These are phyloP conservation scores for Altica lythri DNA, from an alignment of 2,888 invertebrate species.

Conservation along the genomic window DNA sequence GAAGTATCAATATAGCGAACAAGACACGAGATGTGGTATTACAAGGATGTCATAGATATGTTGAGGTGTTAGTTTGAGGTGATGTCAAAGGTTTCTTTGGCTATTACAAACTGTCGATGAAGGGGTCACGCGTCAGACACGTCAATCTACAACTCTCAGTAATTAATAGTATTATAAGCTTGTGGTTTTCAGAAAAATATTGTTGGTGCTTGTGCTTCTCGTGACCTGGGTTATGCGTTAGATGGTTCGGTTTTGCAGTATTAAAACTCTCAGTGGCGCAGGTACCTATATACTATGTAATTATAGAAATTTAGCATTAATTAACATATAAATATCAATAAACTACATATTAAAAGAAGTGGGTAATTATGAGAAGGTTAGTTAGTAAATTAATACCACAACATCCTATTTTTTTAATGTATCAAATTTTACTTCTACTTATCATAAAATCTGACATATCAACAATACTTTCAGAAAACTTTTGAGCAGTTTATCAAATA, in stretches of 20 bases:
- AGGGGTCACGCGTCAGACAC: conserved; percentile 32
- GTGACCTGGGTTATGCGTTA: conserved; percentile 12
- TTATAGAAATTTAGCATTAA: too few species aligned
- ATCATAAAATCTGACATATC: too few species aligned
- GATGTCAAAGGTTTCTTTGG: conserved; percentile 35
- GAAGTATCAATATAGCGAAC: conserved; percentile 2
- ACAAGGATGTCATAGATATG: conserved; percentile 20
- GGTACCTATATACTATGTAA: too few species aligned
- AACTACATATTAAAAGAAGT: too few species aligned
- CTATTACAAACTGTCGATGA: conserved; percentile 30
- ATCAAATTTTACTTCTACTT: too few species aligned
- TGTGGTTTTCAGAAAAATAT: conserved; percentile 15
- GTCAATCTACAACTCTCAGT: conserved; percentile 33
- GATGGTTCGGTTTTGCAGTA: conserved; percentile 4
- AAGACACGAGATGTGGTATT: conserved; percentile 10
- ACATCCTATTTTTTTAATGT: too few species aligned
- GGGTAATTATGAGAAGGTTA: too few species aligned
- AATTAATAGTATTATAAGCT: conserved; percentile 39
- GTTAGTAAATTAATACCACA: too few species aligned
- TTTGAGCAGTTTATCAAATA: too few species aligned
- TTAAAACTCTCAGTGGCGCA: neutral
- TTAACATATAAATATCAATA: too few species aligned
- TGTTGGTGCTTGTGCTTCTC: conserved; percentile 5
- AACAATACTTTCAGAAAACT: too few species aligned
- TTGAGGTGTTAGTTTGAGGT: conserved; percentile 36